Conservation (phyloP, 2,113 vertebrate species). For the Cebus imitator region DNA sequence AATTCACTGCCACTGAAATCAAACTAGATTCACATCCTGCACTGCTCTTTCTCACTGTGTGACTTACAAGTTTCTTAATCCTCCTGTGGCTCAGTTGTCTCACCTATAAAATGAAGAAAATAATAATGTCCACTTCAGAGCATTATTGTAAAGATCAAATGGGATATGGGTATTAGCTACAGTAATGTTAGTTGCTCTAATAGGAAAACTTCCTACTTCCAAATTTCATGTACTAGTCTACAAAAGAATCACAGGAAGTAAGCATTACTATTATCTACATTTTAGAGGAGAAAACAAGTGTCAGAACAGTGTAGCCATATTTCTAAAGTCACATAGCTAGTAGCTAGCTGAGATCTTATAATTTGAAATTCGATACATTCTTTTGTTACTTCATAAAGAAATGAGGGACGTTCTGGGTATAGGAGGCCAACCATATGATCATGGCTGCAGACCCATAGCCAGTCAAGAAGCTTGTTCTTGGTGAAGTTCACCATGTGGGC, state of each 20-base stretch:
- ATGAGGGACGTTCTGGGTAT: background rate
- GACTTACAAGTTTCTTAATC: background rate
- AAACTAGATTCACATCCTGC: background rate
- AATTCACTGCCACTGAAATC: background rate
- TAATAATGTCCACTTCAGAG: background rate
- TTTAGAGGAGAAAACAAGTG: background rate
- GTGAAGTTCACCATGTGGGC: background rate
- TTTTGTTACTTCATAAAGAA: background rate
- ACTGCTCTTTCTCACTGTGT: background rate
- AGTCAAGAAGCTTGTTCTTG: background rate
- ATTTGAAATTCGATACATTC: background rate
- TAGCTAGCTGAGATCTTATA: background rate
- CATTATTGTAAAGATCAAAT: background rate
- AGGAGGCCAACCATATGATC: background rate
- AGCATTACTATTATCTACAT: background rate
- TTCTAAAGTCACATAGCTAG: background rate
- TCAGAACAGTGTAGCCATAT: background rate
- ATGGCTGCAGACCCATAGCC: background rate
- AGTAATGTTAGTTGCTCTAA: background rate
- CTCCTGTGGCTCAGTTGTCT: background rate
- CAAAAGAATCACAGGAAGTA: background rate
- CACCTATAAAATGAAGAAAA: background rate
- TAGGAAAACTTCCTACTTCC: background rate
- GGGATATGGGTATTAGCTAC: background rate
- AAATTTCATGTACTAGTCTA: background rate